A percentile compares a stretch with the other conserved stretches of the same genome.
These are phyloP conservation scores for Drosophila histrio DNA, from an alignment of 2,888 invertebrate genomes.

Conservation along the genomic window DNA sequence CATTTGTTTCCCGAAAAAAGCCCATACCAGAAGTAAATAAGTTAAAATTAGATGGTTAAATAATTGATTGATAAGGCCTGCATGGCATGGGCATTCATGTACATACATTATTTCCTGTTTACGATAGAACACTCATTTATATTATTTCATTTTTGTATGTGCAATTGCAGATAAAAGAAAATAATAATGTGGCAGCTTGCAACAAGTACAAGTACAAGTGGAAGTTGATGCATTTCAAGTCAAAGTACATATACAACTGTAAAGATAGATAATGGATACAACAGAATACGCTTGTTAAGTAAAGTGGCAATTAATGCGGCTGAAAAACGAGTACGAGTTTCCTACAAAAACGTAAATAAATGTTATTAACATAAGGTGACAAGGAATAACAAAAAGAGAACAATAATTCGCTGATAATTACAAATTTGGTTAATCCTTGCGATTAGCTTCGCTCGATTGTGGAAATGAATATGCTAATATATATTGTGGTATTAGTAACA, in stretches of 20 bases:
- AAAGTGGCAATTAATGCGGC: background rate
- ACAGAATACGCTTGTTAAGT: background rate
- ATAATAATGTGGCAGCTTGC: constrained; percentile 25
- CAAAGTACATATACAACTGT: background rate
- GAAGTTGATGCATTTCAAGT: constrained; percentile 11
- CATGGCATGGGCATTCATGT: background rate
- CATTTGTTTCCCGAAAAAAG: too few species aligned
- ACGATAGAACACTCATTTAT: background rate
- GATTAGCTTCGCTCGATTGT: constrained; percentile 24
- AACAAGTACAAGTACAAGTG: constrained; percentile 13
- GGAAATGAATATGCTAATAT: constrained; percentile 63
- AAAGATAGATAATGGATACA: constrained; percentile 16
- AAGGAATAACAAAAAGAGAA: background rate
- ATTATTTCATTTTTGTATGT: background rate
- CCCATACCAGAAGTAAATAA: too few species aligned
- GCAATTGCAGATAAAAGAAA: constrained; percentile 19
- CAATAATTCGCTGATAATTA: background rate
- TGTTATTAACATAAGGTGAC: background rate
- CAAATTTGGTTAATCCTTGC: constrained; percentile 14
- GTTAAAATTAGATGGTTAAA: too few species aligned
- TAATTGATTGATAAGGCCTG: too few species aligned
- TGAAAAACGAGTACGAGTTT: background rate
- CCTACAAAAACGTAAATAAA: background rate
- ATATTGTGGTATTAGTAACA: constrained; percentile 26
- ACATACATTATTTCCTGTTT: background rate